phyloP scores from a whole-genome alignment of 2,797 vertebrate genomes.

The Crenichthys baileyi region DNA sequence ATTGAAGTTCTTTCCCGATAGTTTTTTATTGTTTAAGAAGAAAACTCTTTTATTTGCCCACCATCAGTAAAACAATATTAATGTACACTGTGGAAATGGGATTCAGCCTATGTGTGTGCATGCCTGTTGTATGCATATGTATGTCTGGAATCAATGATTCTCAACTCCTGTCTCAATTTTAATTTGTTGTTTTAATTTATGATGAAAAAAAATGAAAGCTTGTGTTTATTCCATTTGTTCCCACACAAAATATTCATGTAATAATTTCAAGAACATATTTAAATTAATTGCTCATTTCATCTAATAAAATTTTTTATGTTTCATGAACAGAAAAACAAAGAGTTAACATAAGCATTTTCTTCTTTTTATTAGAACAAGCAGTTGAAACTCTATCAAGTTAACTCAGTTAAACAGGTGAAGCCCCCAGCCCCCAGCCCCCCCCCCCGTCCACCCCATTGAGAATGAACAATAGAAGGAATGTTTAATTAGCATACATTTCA shows the following conservation, averaged over 20 bases:
- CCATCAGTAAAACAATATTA: not conserved
- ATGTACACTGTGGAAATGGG: not conserved
- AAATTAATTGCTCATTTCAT: conserved; percentile 18
- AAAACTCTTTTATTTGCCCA: not conserved
- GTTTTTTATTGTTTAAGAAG: not conserved
- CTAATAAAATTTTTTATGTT: conserved; percentile 40
- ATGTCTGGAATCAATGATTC: conserved; percentile 19
- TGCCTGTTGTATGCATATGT: conserved; percentile 43
- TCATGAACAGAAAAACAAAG: conserved; percentile 24
- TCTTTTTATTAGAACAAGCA: conserved; percentile 80
- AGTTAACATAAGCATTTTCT: conserved; percentile 72
- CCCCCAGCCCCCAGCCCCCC: too few species aligned
- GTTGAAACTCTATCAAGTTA: conserved; percentile 82
- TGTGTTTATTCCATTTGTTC: conserved; percentile 18
- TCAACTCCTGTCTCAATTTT: conserved; percentile 29
- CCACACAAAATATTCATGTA: conserved; percentile 8
- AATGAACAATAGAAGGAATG: conserved; percentile 73
- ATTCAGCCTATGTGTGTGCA: not conserved
- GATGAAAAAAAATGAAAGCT: conserved; percentile 7
- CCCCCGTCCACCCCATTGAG: conserved; percentile 59
- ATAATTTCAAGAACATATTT: conserved; percentile 15
- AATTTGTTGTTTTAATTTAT: conserved; percentile 31
- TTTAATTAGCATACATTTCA: conserved; percentile 75
- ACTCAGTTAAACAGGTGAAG: conserved; percentile 79
- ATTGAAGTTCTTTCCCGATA: not conserved